Base-by-base conservation (phyloP, 1,140 invertebrate species). In the Drosophila nikananu region DNA sequence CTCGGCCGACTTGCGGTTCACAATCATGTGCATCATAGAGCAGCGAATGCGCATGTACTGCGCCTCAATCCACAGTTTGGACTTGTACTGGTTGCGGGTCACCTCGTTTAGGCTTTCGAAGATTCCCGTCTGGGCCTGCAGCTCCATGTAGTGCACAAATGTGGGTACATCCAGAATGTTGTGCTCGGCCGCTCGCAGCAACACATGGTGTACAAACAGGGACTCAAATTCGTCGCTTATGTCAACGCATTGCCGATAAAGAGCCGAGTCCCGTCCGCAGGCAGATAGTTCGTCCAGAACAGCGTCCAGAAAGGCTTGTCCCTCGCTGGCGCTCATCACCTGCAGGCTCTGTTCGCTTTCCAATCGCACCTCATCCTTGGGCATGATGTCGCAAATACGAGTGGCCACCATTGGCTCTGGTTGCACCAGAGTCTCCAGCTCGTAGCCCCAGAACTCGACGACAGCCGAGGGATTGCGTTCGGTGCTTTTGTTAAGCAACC, bases 41-140 rank as follows among this genome's bases (percentile, higher is more conserved):
- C 92, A 93, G 6, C 92, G 91, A 19, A 93, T 80, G 1, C 92
- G 92, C 81, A 92, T 83, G 49, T 92, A 93, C 42, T 93, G 92
- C 2, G 66, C 48, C 41, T 93, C 92, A 9, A 93, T 48, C 92
- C 92, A 93, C 10, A 93, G 46, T 8, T 77, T 77, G 2, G 82
- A 81, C 57, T 93, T 93, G 67, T 93, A 93, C 55, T 81, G 80
- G 3, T 44, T 66, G 15, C 80, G 83, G 7, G 90, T 87, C 8
- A 86, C 77, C 27, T 90, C 84, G 10, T 74, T 55, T 8, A 93
- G 60, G 12, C 54, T 74, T 1, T 93, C 91, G 9, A 91, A 87
- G 9, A 90, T 66, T 12, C 92, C 92, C 5, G 57, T 46, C 37
- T 80, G 86, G 0, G 87, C 84, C 49, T 90, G 84, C 0, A 70